Conservation (phyloP, 1,140 invertebrate genomes). For the Helicoverpa armigera region DNA sequence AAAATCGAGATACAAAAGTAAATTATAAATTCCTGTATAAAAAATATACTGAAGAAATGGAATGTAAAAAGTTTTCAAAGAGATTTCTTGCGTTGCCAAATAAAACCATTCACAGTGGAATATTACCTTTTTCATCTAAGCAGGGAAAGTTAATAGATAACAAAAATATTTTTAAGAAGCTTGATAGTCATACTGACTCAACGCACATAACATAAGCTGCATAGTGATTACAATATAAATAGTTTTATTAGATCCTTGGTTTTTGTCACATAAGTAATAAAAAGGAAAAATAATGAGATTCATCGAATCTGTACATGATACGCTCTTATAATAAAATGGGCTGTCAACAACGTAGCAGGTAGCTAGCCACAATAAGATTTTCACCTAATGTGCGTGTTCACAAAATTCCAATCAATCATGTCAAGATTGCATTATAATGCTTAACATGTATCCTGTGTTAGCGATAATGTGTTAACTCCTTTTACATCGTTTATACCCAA, state of each 20-base stretch:
- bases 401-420: background rate
- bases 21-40: conserved; percentile 39
- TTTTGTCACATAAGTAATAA: background rate
- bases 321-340: conserved; percentile 19
- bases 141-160: background rate
- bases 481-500: conserved; percentile 27
- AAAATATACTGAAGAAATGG: conserved; percentile 69
- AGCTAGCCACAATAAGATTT: background rate
- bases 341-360: background rate
- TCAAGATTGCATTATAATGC: background rate
- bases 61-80: conserved; percentile 60
- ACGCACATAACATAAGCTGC: background rate
- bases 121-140: background rate
- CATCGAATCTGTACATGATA: conserved; percentile 43
- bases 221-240: background rate
- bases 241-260: background rate
- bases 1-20: conserved; percentile 11
- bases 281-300: conserved; percentile 41
- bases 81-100: conserved; percentile 23
- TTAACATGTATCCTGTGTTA: conserved; percentile 19
- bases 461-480: conserved; percentile 12
- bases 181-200: background rate
- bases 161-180: background rate
- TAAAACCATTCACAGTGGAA: conserved; percentile 20
- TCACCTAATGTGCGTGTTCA: background rate